Percentiles rank a stretch among this genome's conserved stretches.
Conservation (phyloP, 2,797 vertebrate species). For the Etheostoma perlongum region DNA sequence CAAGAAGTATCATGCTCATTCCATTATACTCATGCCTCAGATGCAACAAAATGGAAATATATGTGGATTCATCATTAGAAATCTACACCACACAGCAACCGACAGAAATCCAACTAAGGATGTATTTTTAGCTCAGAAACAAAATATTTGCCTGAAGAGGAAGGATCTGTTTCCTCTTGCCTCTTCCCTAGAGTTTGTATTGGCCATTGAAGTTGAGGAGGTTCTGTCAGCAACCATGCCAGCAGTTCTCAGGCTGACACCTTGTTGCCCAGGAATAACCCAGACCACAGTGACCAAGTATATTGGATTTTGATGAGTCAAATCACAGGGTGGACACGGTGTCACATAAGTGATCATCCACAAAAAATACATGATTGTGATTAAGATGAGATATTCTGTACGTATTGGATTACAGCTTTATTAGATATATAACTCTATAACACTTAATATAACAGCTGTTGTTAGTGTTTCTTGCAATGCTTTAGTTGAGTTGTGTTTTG, state of each 20-base stretch:
- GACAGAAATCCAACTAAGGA: constrained; percentile 16
- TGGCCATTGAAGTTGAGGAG: neutral
- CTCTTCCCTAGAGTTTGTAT: constrained; percentile 2
- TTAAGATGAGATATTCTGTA: neutral
- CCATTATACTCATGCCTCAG: neutral
- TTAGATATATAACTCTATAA: neutral
- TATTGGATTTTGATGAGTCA: neutral
- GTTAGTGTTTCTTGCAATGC: neutral
- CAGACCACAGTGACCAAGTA: neutral
- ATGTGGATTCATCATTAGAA: neutral
- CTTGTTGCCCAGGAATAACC: neutral
- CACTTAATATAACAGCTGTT: neutral
- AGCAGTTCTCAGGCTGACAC: neutral
- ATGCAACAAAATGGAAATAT: constrained; percentile 6
- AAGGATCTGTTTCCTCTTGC: neutral
- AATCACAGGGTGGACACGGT: constrained; percentile 1
- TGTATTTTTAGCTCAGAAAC: constrained; percentile 26
- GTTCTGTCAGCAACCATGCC: constrained; percentile 1
- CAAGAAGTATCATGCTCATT: neutral
- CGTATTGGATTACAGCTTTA: constrained; percentile 3
- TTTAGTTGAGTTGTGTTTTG: neutral
- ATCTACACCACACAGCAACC: neutral
- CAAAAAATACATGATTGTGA: neutral
- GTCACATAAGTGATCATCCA: neutral
- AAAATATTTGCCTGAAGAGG: constrained; percentile 33